Conservation (phyloP, 2,888 invertebrate species). For the Odontocolon sp. region DNA sequence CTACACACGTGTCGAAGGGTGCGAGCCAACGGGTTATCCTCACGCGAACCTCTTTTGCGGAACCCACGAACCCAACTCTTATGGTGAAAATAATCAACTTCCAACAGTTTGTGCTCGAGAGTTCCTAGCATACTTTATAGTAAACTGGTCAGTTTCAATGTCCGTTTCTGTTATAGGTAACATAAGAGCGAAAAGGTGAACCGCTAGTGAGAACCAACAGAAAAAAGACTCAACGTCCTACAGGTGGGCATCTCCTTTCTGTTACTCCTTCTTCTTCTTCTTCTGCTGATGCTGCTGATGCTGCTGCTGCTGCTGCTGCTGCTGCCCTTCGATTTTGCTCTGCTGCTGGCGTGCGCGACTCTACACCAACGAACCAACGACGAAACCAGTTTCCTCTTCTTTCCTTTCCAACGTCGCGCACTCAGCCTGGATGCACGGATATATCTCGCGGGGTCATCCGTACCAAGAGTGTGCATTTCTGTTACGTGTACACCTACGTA, state of each 20-base stretch:
- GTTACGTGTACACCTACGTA: not conserved
- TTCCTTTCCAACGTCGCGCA: conserved; percentile 42
- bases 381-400: conserved; percentile 64
- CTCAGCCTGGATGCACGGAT: conserved; percentile 53
- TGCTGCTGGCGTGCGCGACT: conserved; percentile 4
- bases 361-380: conserved; percentile 41
- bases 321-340: conserved; percentile 35
- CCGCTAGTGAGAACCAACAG: not conserved
- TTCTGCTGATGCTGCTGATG: not conserved
- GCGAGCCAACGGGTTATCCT: conserved; percentile 69
- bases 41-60: conserved; percentile 73
- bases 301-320: not conserved
- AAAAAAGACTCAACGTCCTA: conserved; percentile 59
- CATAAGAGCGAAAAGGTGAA: conserved; percentile 41
- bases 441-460: conserved; percentile 64
- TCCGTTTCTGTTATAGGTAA: conserved; percentile 29
- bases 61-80: too few relatives aligned
- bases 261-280: conserved; percentile 24
- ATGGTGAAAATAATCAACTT: too few relatives aligned
- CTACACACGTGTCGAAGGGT: conserved; percentile 2
- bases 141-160: too few relatives aligned
- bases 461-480: conserved; percentile 15
- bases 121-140: too few relatives aligned
- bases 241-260: conserved; percentile 61
- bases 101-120: too few relatives aligned